A percentile compares a stretch with the other conserved stretches of the same genome.
phyloP scores from a whole-genome alignment of 2,113 vertebrate species.

The Macaca nemestrina region DNA sequence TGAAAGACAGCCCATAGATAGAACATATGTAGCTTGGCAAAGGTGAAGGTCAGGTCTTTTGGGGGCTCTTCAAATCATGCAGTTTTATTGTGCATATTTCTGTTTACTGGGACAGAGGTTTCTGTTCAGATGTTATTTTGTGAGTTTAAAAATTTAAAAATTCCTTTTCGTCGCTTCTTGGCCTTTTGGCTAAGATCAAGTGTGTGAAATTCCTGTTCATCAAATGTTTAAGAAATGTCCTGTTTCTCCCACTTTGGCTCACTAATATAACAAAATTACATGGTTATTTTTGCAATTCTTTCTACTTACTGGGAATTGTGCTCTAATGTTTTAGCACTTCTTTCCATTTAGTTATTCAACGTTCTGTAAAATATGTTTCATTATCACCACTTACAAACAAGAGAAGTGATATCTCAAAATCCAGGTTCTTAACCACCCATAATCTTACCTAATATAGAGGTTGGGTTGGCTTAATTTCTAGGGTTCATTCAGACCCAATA shows the following conservation, averaged over 20 bases:
- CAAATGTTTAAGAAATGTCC: not conserved
- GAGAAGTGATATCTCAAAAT: not conserved
- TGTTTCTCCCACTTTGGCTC: not conserved
- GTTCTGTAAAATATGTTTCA: not conserved
- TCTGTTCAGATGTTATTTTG: not conserved
- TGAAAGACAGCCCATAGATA: not conserved
- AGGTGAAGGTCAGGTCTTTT: not conserved
- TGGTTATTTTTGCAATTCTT: not conserved
- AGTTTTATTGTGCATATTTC: not conserved
- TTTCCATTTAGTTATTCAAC: not conserved
- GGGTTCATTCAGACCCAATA: not conserved
- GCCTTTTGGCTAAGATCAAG: too few species aligned
- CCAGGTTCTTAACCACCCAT: accelerated
- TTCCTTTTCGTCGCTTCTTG: too few species aligned
- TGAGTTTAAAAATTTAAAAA: not conserved
- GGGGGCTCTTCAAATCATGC: not conserved
- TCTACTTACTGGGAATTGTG: not conserved
- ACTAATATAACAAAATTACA: not conserved
- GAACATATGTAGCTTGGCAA: not conserved
- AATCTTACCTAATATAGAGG: not conserved
- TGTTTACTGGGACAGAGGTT: not conserved
- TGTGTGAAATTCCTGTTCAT: not conserved
- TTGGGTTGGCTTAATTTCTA: not conserved
- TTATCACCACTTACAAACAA: not conserved
- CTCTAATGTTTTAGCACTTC: not conserved